A percentile compares a stretch with the other conserved stretches of the same genome.
phyloP scores from a whole-genome alignment of 1,140 invertebrate genomes.

The Myzus persicae region DNA sequence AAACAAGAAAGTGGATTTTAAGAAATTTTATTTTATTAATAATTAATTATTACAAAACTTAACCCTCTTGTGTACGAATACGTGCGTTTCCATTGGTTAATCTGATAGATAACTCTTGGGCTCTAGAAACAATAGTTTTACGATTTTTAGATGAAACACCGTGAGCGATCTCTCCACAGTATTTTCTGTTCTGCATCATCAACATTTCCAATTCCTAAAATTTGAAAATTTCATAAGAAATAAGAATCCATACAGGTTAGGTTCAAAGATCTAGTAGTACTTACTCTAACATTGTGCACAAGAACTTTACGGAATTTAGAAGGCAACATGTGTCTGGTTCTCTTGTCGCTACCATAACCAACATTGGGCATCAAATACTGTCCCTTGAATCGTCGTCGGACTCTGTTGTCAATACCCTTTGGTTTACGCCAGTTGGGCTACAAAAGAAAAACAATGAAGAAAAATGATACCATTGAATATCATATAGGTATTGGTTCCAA shows the following conservation, averaged over 20 bases:
- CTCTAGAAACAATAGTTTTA: slow-evolving; percentile 94
- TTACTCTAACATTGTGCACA: slow-evolving; percentile 84
- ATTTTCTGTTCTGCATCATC: slow-evolving; percentile 98
- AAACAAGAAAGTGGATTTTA: not conserved
- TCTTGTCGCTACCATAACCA: slow-evolving; percentile 96
- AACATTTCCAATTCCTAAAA: slow-evolving; percentile 95
- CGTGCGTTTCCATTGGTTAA: slow-evolving; percentile 96
- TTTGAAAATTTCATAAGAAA: slow-evolving; percentile 37
- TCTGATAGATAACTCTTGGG: slow-evolving; percentile 93
- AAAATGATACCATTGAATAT: not conserved
- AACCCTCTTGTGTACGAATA: slow-evolving; percentile 89
- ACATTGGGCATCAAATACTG: slow-evolving; percentile 99
- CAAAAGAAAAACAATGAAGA: not conserved
- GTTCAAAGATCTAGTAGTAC: slow-evolving; percentile 48
- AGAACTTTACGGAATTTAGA: slow-evolving; percentile 96
- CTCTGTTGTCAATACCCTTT: slow-evolving; percentile 99
- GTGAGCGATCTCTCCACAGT: slow-evolving; percentile 97
- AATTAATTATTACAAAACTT: slow-evolving; percentile 79
- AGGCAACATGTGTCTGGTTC: slow-evolving; percentile 94
- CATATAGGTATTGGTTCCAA: too few relatives aligned
- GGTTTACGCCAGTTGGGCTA: slow-evolving; percentile 84
- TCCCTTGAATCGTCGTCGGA: slow-evolving; percentile 97
- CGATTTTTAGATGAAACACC: slow-evolving; percentile 96
- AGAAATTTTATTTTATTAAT: slow-evolving; percentile 63
- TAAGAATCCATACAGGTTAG: not conserved